These are phyloP conservation scores for Aerospiza tachiro DNA, from an alignment of 2,797 vertebrate genomes.

Conservation along the genomic window DNA sequence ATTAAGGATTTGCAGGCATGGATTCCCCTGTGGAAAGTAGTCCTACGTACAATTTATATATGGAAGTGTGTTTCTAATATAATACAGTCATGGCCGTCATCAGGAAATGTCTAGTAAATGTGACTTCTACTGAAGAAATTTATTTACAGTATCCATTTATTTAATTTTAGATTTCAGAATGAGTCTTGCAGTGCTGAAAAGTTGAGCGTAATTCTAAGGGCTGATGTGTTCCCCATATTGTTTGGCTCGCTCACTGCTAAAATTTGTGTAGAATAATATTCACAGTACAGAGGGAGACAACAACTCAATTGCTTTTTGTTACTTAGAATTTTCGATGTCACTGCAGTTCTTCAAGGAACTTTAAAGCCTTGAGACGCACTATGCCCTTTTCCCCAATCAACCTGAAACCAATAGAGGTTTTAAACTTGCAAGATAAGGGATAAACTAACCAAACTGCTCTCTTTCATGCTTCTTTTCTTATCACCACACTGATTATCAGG, in stretches of 20 bases:
- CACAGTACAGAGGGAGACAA: neutral
- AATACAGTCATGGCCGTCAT: neutral
- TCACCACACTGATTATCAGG: neutral
- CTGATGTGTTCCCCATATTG: neutral
- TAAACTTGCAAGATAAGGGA: neutral
- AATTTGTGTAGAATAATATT: neutral
- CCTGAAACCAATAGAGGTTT: neutral
- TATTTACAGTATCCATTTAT: neutral
- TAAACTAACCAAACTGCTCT: neutral
- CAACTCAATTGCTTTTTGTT: neutral
- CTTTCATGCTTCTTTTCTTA: neutral
- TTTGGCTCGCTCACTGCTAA: neutral
- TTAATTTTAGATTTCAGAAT: neutral
- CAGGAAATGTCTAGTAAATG: neutral
- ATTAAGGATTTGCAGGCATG: neutral
- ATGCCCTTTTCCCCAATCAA: neutral
- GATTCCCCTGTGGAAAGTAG: neutral
- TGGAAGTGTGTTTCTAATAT: neutral
- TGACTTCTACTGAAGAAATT: neutral
- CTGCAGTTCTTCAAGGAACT: neutral
- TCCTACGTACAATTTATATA: neutral
- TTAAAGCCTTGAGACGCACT: neutral
- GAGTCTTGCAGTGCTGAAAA: neutral
- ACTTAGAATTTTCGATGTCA: neutral
- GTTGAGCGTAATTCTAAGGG: neutral